Evolutionary conservation across 30 jellyfish, hydroid and myxozoan genomes (phyloP).

Genomic region (Aurelia sp.): DNA sequence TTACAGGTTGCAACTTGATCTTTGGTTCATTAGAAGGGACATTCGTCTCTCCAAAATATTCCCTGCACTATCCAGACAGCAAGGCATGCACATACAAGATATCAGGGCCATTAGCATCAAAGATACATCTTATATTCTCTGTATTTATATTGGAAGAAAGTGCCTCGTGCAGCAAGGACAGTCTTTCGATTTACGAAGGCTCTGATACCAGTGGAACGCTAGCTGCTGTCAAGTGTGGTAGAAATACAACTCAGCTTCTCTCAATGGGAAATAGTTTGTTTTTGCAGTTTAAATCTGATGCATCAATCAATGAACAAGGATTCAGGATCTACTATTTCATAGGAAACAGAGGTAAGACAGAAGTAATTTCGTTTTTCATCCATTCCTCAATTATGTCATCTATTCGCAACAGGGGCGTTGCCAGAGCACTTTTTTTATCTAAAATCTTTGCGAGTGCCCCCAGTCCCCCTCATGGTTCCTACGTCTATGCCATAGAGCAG

Average conservation of each 20-base stretch:
- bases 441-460: too few relatives aligned
- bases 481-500: too few relatives aligned
- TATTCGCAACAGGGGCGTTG: too few relatives aligned
- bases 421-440: too few relatives aligned
- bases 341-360: not conserved
- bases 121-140: constrained; percentile 17
- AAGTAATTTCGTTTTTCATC: not conserved
- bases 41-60: constrained; percentile 4
- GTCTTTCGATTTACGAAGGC: constrained; percentile 17
- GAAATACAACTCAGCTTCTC: constrained; percentile 18
- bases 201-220: not conserved
- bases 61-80: constrained; percentile 16
- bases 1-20: constrained; percentile 23
- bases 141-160: constrained; percentile 1
- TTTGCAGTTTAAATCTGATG: constrained; percentile 11
- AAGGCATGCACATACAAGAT: constrained; percentile 6
- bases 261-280: constrained; percentile 8
- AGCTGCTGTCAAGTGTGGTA: constrained; percentile 3
- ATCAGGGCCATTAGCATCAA: constrained; percentile 18
- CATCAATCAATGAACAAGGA: constrained; percentile 10
- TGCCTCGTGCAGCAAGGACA: constrained; percentile 16
- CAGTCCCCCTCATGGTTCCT: too few relatives aligned
- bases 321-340: constrained; percentile 9
- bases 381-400: too few relatives aligned
- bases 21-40: constrained; percentile 9